A percentile compares a stretch with the other conserved stretches of the same genome.
phyloP scores from a whole-genome alignment of 2,113 vertebrate species.

The Irena cyanogastra region DNA sequence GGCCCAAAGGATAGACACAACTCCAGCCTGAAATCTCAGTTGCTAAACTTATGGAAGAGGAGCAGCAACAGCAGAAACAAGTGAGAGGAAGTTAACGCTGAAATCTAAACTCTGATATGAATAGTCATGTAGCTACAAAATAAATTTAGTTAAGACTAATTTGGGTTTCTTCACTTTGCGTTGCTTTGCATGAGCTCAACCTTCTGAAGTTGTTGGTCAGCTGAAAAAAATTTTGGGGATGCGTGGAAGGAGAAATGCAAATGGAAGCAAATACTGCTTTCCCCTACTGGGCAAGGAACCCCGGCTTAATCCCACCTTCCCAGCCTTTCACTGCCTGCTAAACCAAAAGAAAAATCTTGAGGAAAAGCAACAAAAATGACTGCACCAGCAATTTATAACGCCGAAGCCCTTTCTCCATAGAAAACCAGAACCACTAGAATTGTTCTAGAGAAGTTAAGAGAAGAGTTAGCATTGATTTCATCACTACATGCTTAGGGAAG shows the following conservation, averaged over 20 bases:
- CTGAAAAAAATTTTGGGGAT: not conserved
- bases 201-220: not conserved
- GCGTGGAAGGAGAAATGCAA: not conserved
- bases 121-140: not conserved
- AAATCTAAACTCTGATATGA: not conserved
- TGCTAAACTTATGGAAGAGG: not conserved
- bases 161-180: not conserved
- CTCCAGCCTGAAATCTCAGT: not conserved
- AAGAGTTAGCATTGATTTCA: not conserved
- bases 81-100: not conserved
- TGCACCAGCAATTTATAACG: not conserved
- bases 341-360: not conserved
- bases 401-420: not conserved
- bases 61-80: not conserved
- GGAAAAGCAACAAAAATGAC: not conserved
- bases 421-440: not conserved
- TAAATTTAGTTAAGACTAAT: not conserved
- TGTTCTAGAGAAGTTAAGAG: not conserved
- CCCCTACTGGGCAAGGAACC: not conserved
- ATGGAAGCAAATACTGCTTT: not conserved
- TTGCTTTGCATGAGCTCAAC: not conserved
- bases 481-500: not conserved
- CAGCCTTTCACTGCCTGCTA: not conserved
- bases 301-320: not conserved
- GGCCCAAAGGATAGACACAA: not conserved